These are phyloP conservation scores for Pteropus alecto DNA, from an alignment of 2,113 vertebrate genomes.

Conservation along the genomic window DNA sequence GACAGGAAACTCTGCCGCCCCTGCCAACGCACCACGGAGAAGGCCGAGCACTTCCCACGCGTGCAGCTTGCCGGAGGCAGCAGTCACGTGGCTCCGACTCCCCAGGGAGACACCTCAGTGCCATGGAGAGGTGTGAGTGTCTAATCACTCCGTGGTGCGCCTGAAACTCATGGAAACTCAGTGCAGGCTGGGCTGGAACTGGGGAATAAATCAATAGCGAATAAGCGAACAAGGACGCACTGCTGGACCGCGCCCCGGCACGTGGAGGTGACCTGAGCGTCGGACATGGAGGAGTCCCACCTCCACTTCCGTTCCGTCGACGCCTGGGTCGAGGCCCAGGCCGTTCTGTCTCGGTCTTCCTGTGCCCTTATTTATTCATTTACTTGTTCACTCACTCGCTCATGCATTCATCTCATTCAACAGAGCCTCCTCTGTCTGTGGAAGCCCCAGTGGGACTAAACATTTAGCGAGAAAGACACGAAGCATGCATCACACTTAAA, in stretches of 20 bases:
- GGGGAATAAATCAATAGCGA: background rate
- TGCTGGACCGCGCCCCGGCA: fast-evolving
- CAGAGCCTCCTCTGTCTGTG: background rate
- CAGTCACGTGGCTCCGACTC: background rate
- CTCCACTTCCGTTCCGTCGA: background rate
- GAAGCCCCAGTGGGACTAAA: background rate
- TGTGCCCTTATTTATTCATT: background rate
- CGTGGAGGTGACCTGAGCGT: fast-evolving
- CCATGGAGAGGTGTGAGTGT: too few relatives aligned
- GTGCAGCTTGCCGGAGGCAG: background rate
- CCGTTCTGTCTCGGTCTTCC: background rate
- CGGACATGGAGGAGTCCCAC: background rate
- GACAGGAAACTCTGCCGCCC: background rate
- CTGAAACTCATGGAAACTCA: background rate
- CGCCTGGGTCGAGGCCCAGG: background rate
- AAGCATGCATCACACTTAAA: background rate
- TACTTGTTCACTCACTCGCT: background rate
- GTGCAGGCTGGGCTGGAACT: background rate
- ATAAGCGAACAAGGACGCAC: background rate
- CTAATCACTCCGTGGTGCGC: background rate
- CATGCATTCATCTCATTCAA: background rate
- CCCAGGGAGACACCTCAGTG: background rate
- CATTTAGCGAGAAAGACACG: background rate
- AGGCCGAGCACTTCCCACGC: background rate
- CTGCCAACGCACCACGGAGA: background rate